Conservation (phyloP, 2,113 vertebrate genomes). For the Hyla sarda region DNA sequence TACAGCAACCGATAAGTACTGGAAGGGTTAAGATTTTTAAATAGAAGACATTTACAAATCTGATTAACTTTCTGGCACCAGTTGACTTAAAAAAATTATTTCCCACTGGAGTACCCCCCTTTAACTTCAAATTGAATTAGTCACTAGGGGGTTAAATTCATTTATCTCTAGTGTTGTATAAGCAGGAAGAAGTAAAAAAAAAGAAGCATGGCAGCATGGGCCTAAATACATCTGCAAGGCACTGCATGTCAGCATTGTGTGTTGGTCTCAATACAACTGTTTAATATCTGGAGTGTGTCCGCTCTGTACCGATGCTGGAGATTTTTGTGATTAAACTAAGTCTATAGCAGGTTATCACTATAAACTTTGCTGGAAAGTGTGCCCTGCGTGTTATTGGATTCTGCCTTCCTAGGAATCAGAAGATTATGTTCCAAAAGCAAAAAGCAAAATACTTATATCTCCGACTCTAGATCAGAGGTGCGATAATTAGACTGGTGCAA, state of each 20-base stretch:
- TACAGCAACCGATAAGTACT: too few relatives aligned
- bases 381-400: conserved; percentile 37
- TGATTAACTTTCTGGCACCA: too few relatives aligned
- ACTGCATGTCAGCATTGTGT: conserved; percentile 26
- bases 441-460: conserved; percentile 41
- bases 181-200: not conserved
- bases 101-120: too few relatives aligned
- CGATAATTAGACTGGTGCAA: conserved; percentile 48
- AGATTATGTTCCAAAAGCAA: conserved; percentile 46
- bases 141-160: too few relatives aligned
- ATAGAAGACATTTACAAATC: too few relatives aligned
- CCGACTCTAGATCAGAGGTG: conserved; percentile 37
- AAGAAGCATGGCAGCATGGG: not conserved
- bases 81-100: too few relatives aligned
- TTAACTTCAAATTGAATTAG: too few relatives aligned
- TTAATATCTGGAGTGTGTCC: conserved; percentile 36
- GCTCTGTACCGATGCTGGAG: conserved; percentile 37
- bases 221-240: not conserved
- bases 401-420: conserved; percentile 37
- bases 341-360: conserved; percentile 53
- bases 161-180: too few relatives aligned
- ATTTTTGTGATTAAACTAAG: conserved; percentile 49
- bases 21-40: too few relatives aligned
- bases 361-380: conserved; percentile 50
- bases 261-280: conserved; percentile 8